These are phyloP conservation scores for Adelphocoris suturalis DNA, from an alignment of 2,888 invertebrate genomes.

Conservation along the genomic window DNA sequence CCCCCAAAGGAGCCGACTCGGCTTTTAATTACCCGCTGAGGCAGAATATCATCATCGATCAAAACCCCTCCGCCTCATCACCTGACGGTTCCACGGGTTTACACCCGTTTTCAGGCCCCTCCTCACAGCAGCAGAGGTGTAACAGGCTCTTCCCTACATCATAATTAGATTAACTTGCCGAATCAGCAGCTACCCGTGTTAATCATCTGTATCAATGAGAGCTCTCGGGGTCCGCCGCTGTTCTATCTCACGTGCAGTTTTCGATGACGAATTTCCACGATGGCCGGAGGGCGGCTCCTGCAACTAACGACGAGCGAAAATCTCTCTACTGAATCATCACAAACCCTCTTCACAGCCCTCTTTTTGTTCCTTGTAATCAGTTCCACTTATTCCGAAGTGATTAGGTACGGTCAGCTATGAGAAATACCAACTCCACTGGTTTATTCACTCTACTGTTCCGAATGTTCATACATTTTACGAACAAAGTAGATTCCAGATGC, in stretches of 20 bases:
- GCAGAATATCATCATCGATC: slow-evolving; percentile 42
- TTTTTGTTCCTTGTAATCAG: no score
- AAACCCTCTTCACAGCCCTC: no score
- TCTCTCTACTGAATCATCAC: no score
- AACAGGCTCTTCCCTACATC: slow-evolving; percentile 34
- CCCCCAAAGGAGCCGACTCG: slow-evolving; percentile 18
- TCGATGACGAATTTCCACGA: slow-evolving; percentile 2
- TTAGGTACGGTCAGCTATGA: no score
- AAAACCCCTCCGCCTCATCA: background rate
- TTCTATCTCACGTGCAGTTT: background rate
- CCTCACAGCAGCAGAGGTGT: background rate
- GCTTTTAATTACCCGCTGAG: slow-evolving; percentile 17
- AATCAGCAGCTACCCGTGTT: slow-evolving; percentile 39
- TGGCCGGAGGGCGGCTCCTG: background rate
- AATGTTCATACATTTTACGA: no score
- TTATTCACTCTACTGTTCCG: no score
- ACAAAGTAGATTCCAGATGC: no score
- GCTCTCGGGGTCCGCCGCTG: background rate
- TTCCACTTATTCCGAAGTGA: no score
- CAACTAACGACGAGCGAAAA: no score
- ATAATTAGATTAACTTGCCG: slow-evolving; percentile 31
- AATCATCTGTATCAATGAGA: slow-evolving; percentile 17
- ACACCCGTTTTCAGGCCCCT: slow-evolving; percentile 15
- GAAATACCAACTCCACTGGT: no score
- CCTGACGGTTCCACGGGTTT: slow-evolving; percentile 10